phyloP scores from a whole-genome alignment of 2,888 invertebrate species.

The Lasioglossum vierecki region DNA sequence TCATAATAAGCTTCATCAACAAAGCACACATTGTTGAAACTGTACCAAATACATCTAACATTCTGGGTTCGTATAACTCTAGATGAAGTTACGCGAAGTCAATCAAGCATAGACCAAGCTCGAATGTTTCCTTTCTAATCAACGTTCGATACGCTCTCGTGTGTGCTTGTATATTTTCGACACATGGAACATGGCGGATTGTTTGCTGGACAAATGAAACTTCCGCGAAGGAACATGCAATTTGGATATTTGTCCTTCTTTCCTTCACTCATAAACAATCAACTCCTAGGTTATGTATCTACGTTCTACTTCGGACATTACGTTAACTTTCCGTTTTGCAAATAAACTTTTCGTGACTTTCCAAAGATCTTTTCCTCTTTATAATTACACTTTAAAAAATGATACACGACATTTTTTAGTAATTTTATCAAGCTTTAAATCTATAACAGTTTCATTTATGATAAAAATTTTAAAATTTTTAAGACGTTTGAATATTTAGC shows the following conservation, averaged over 20 bases:
- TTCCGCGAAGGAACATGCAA: neutral
- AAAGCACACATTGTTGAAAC: neutral
- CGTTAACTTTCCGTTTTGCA: neutral
- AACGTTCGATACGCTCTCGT: neutral
- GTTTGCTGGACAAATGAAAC: neutral
- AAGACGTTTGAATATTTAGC: no score
- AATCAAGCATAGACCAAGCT: neutral
- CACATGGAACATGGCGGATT: neutral
- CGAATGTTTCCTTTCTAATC: neutral
- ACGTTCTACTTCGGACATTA: neutral
- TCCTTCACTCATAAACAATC: neutral
- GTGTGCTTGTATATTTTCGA: neutral
- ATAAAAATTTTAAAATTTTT: no score
- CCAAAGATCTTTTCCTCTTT: no score
- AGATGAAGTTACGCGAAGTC: neutral
- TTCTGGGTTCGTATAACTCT: neutral
- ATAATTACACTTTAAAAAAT: no score
- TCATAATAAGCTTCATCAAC: neutral
- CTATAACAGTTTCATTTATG: no score
- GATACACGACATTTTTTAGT: no score
- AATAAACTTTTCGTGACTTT: neutral
- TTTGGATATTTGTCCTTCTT: neutral
- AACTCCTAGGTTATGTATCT: neutral
- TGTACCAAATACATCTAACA: neutral
- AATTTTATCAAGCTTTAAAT: no score